Conservation (phyloP, 2,113 vertebrate genomes). For the Neogale vison region DNA sequence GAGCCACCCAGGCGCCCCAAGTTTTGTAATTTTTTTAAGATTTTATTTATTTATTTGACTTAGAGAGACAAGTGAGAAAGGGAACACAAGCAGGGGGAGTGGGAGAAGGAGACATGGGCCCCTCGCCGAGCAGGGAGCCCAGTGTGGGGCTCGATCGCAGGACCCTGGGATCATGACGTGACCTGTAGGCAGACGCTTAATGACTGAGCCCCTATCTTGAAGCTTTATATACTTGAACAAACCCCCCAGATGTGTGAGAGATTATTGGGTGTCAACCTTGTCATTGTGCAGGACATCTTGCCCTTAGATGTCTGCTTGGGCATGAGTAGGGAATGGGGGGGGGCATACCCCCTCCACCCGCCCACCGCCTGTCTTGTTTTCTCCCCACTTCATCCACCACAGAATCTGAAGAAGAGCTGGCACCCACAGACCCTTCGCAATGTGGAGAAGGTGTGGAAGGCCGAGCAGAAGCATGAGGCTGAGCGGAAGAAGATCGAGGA, state of each 20-base stretch:
- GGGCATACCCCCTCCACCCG: background rate
- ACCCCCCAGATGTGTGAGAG: background rate
- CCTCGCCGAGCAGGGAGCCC: too few relatives aligned
- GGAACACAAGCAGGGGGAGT: too few relatives aligned
- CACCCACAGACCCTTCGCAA: constrained; percentile 98
- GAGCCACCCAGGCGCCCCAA: too few relatives aligned
- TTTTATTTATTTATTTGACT: too few relatives aligned
- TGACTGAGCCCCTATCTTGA: background rate
- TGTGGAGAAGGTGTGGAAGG: constrained; percentile 99
- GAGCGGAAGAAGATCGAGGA: constrained; percentile 97
- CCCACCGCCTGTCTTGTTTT: background rate
- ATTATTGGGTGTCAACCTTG: background rate
- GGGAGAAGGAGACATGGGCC: too few relatives aligned
- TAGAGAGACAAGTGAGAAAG: too few relatives aligned
- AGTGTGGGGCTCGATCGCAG: too few relatives aligned
- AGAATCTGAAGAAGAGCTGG: constrained; percentile 99
- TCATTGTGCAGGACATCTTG: background rate
- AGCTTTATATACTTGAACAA: background rate
- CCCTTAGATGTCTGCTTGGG: background rate
- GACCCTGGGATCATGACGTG: too few relatives aligned
- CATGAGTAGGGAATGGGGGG: background rate
- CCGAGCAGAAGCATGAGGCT: constrained; percentile 95
- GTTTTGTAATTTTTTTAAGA: too few relatives aligned
- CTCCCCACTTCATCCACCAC: background rate
- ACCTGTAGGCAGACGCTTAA: too few relatives aligned